A percentile compares a stretch with the other conserved stretches of the same genome.
phyloP scores from a whole-genome alignment of 2,888 invertebrate species.

The Prosapia bicincta region DNA sequence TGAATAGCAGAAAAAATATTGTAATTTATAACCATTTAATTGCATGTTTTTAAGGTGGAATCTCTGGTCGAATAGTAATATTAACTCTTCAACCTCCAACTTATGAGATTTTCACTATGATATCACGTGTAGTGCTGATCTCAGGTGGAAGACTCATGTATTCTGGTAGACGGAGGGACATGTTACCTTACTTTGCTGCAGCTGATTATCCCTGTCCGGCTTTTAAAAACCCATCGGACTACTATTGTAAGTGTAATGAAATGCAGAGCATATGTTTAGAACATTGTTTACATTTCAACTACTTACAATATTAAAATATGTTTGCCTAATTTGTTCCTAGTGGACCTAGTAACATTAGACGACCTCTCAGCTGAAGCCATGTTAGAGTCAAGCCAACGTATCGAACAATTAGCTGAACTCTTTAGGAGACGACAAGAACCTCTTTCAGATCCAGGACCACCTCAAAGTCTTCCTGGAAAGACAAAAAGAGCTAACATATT shows the following conservation, averaged over 20 bases:
- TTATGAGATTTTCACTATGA: constrained; percentile 93
- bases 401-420: constrained; percentile 83
- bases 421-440: constrained; percentile 65
- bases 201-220: constrained; percentile 94
- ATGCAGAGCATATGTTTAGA: no score
- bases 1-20: no score
- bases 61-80: constrained; percentile 71
- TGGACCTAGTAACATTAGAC: constrained; percentile 90
- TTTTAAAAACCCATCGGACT: constrained; percentile 95
- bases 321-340: constrained; percentile 56
- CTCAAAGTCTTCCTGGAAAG: constrained; percentile 67
- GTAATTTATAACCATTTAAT: no score
- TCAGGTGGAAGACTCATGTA: constrained; percentile 91
- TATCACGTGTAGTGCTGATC: constrained; percentile 77
- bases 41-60: constrained; percentile 37
- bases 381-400: constrained; percentile 90
- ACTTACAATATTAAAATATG: no score
- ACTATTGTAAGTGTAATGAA: constrained; percentile 69
- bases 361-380: constrained; percentile 92
- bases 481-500: constrained; percentile 62
- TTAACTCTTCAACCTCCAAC: constrained; percentile 92
- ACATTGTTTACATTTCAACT: no score
- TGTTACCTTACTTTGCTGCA: constrained; percentile 89
- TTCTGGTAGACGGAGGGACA: constrained; percentile 82
- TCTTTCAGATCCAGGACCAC: constrained; percentile 70